A percentile compares a stretch with the other conserved stretches of the same genome.
Evolutionary conservation across 92 coral and sea anemone genomes (phyloP).

Genomic region (Chrysogorgia sp.): DNA sequence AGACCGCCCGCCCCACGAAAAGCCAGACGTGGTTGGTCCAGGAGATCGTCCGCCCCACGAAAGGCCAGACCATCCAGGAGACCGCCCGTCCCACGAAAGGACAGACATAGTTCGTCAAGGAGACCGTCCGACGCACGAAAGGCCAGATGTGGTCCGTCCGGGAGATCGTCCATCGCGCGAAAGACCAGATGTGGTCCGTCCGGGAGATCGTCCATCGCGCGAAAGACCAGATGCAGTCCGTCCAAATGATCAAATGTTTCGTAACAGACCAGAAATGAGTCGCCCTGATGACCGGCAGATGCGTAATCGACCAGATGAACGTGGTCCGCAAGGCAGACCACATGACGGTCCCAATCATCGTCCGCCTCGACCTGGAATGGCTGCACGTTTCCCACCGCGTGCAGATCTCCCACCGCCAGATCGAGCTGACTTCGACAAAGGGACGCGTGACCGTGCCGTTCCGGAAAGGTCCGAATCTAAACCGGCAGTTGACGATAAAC

Average conservation of each 20-base stretch:
- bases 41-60: neutral
- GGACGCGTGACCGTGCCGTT: conserved; percentile 15
- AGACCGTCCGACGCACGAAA: conserved; percentile 24
- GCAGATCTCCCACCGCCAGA: neutral
- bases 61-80: neutral
- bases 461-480: conserved; percentile 1
- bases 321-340: conserved; percentile 14
- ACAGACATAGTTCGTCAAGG: neutral
- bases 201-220: conserved; percentile 24
- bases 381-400: neutral
- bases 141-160: conserved; percentile 31
- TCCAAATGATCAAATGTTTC: no score
- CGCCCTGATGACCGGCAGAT: neutral
- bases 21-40: neutral
- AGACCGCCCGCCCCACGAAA: neutral
- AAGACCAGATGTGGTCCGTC: conserved; percentile 4
- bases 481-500: neutral
- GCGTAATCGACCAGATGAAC: neutral
- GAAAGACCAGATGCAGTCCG: no score
- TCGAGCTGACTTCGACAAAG: conserved; percentile 5
- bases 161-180: conserved; percentile 4
- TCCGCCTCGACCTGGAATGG: neutral
- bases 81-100: neutral
- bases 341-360: conserved; percentile 9
- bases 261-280: neutral